These are phyloP conservation scores for Megaptera novaeangliae DNA, from an alignment of 2,113 vertebrate genomes.

Conservation along the genomic window DNA sequence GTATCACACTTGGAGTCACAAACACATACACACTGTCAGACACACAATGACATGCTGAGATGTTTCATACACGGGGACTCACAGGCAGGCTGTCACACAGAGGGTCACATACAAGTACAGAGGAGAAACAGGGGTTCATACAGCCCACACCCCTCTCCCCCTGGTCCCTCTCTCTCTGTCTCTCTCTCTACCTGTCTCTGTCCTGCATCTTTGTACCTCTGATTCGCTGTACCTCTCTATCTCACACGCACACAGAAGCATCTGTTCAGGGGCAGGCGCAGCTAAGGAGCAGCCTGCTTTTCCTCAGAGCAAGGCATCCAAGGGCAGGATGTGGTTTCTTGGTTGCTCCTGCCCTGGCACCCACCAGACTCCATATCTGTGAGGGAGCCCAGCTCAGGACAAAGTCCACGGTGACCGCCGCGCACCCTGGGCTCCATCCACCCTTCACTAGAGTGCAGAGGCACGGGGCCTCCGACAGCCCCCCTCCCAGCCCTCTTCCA, in stretches of 20 bases:
- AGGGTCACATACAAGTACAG: background rate
- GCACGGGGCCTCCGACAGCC: background rate
- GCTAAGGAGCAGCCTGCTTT: background rate
- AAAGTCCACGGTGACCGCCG: background rate
- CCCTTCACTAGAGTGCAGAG: background rate
- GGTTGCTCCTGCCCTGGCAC: background rate
- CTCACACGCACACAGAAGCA: background rate
- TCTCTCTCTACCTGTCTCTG: background rate
- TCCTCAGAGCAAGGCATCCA: background rate
- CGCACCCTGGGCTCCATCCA: background rate
- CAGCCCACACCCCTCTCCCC: background rate
- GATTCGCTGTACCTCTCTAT: background rate
- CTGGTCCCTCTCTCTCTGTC: background rate
- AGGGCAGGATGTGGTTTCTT: slow-evolving; percentile 30
- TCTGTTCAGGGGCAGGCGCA: background rate
- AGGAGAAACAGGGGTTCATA: background rate
- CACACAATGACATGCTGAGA: background rate
- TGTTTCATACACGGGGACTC: background rate
- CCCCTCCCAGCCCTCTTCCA: background rate
- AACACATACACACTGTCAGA: background rate
- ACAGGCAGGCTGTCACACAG: background rate
- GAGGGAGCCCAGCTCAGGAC: background rate
- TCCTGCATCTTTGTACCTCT: background rate
- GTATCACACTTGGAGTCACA: background rate
- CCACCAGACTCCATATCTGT: background rate